Evolutionary conservation across 2,888 invertebrate species (phyloP).

Genomic region (Holacanthella duospinosa): DNA sequence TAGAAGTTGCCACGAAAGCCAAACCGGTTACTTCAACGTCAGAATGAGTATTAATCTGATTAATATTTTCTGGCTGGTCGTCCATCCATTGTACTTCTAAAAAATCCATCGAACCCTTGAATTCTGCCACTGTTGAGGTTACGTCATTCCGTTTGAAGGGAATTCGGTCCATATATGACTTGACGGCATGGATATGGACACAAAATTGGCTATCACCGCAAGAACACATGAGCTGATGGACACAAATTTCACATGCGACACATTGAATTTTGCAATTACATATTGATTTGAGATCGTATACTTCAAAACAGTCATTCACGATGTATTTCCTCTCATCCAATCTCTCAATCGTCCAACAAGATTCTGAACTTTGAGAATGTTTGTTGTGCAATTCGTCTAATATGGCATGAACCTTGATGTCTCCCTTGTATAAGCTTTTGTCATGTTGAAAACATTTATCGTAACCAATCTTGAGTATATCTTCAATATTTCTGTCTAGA

Average conservation of each 20-base stretch:
- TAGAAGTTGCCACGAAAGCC: neutral
- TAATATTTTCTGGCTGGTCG: neutral
- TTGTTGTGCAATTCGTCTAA: constrained; percentile 20
- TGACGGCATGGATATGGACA: constrained; percentile 4
- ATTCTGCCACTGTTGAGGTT: neutral
- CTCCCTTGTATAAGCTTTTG: constrained; percentile 33
- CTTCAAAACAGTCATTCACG: constrained; percentile 12
- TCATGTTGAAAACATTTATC: constrained; percentile 33
- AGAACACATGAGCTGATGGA: constrained; percentile 28
- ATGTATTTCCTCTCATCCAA: constrained; percentile 7
- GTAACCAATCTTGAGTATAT: constrained; percentile 35
- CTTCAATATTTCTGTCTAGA: constrained; percentile 23
- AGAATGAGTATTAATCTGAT: neutral
- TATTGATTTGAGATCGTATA: constrained; percentile 21
- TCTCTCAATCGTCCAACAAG: neutral
- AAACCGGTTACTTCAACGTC: neutral
- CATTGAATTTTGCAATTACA: constrained; percentile 28
- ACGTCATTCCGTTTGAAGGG: no score
- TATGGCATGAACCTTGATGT: constrained; percentile 24
- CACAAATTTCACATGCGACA: constrained; percentile 24
- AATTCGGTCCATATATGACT: neutral
- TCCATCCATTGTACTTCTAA: neutral
- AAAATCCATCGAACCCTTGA: neutral
- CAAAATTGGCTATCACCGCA: constrained; percentile 15
- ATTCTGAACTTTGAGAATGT: constrained; percentile 12